Evolutionary conservation across 2,113 vertebrate species (phyloP).

Genomic region (Vombatus ursinus): DNA sequence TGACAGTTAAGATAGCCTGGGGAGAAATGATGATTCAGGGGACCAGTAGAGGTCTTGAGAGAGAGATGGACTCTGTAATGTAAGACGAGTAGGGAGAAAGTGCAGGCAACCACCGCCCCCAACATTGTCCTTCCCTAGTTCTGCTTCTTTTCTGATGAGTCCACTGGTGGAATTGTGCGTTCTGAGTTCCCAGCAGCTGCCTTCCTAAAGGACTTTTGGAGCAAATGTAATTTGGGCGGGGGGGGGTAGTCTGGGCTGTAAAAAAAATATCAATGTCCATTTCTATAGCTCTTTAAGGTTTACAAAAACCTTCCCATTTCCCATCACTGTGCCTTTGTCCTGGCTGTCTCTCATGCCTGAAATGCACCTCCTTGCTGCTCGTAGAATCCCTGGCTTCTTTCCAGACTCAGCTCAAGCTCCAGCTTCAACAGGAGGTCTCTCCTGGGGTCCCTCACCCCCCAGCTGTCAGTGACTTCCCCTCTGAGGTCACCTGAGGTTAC

Average conservation of each 20-base stretch:
- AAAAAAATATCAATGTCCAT: not conserved
- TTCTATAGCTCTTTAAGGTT: not conserved
- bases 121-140: not conserved
- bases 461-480: not conserved
- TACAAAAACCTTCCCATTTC: not conserved
- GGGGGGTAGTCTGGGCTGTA: not conserved
- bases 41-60: too few relatives aligned
- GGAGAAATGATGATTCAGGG: not conserved
- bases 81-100: too few relatives aligned
- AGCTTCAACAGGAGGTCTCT: not conserved
- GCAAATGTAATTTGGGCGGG: too few relatives aligned
- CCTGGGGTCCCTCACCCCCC: not conserved
- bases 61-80: not conserved
- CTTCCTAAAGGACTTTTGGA: not conserved
- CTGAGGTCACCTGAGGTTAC: not conserved
- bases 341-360: not conserved
- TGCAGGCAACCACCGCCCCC: too few relatives aligned
- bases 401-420: not conserved
- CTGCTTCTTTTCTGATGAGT: not conserved
- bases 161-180: not conserved
- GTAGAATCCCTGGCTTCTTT: not conserved
- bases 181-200: not conserved
- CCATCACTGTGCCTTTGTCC: not conserved
- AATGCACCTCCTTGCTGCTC: not conserved
- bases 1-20: not conserved